Percentiles rank a stretch among this genome's conserved stretches.
Conservation (phyloP, 1,140 invertebrate species). For the Heliconius congener region DNA sequence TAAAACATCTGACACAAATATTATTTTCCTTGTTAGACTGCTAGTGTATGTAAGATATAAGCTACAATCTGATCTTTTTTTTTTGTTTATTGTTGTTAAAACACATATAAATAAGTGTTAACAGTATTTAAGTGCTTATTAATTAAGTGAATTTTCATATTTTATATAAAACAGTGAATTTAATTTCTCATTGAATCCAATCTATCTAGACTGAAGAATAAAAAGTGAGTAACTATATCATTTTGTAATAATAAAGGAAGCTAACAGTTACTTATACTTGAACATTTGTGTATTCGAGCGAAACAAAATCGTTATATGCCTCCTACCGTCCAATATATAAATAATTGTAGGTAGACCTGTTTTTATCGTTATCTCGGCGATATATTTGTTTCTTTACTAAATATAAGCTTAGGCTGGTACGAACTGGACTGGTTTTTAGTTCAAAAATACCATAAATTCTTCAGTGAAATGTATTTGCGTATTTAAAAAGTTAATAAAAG, state of each 20-base stretch:
- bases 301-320: not conserved
- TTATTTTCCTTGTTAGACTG: slow-evolving; percentile 2
- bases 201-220: not conserved
- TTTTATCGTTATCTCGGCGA: not conserved
- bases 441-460: not conserved
- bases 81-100: not conserved
- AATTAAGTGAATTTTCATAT: not conserved
- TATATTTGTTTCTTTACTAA: not conserved
- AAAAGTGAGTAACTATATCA: not conserved
- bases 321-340: slow-evolving; percentile 2
- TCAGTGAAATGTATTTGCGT: not conserved
- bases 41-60: not conserved
- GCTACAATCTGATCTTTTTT: no score
- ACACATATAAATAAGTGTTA: not conserved
- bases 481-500: not conserved
- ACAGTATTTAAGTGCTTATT: not conserved
- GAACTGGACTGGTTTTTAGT: not conserved
- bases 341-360: slow-evolving; percentile 1
- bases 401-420: not conserved
- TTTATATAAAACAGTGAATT: not conserved
- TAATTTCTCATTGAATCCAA: not conserved
- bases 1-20: not conserved
- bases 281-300: slow-evolving; percentile 4
- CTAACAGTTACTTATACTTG: slow-evolving; percentile 2
- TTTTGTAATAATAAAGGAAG: slow-evolving; percentile 8